Conservation (phyloP, 2,797 vertebrate species). For the Leucoraja ocellata region DNA sequence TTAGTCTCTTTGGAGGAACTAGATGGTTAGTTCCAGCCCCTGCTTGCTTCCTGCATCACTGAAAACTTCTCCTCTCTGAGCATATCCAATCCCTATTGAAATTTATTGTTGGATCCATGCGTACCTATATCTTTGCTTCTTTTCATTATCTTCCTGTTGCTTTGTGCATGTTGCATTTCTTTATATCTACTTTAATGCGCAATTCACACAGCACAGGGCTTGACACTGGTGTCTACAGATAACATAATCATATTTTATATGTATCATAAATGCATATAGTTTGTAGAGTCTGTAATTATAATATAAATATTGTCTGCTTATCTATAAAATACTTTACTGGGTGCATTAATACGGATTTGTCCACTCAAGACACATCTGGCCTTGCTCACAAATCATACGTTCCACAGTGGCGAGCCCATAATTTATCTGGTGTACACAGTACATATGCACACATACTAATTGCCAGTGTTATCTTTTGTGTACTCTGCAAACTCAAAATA, state of each 20-base stretch:
- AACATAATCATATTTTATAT: background rate
- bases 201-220: background rate
- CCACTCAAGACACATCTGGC: background rate
- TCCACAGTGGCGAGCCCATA: background rate
- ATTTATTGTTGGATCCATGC: background rate
- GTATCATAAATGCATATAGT: background rate
- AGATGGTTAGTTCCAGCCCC: background rate
- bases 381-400: background rate
- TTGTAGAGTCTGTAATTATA: background rate
- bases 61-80: background rate
- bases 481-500: background rate
- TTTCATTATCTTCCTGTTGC: background rate
- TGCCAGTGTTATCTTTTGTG: background rate
- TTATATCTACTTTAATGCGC: background rate
- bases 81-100: background rate
- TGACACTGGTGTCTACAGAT: background rate
- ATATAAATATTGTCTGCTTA: background rate
- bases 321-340: background rate
- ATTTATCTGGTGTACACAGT: background rate
- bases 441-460: background rate
- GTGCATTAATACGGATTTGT: background rate
- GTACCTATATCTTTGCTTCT: background rate
- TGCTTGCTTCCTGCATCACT: background rate
- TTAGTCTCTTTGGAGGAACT: background rate
- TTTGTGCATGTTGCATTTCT: background rate